phyloP scores from a whole-genome alignment of 2,888 invertebrate species.

The Schizotus pectinicornis region DNA sequence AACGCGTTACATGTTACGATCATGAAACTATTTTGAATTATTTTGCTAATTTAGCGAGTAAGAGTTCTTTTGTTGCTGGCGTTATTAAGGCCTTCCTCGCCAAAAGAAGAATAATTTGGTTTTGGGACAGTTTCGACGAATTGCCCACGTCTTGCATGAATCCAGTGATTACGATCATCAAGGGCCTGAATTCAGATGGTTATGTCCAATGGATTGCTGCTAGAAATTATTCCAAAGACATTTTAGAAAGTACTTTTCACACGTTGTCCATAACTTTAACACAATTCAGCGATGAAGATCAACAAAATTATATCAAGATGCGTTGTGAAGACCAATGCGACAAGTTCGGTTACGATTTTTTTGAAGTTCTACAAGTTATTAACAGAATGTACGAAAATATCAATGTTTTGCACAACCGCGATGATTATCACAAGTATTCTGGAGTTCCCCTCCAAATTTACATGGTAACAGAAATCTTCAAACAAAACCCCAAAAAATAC shows the following conservation, averaged over 20 bases:
- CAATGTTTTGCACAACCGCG: neutral
- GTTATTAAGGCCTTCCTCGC: neutral
- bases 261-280: neutral
- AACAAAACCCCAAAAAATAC: too few relatives aligned
- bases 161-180: neutral
- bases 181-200: neutral
- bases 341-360: neutral
- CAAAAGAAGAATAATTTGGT: neutral
- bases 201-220: too few relatives aligned
- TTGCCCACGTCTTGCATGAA: neutral
- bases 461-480: too few relatives aligned
- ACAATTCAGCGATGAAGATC: constrained; percentile 1
- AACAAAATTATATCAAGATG: neutral
- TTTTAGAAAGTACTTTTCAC: neutral
- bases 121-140: constrained; percentile 8
- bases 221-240: too few relatives aligned
- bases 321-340: neutral
- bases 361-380: neutral
- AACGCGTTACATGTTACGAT: too few relatives aligned
- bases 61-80: neutral
- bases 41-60: neutral
- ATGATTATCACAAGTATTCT: too few relatives aligned
- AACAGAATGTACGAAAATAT: too few relatives aligned
- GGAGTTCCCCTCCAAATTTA: too few relatives aligned
- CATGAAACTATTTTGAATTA: too few relatives aligned